phyloP scores from a whole-genome alignment of 2,888 invertebrate genomes.

The Cataglyphis rosenhaueri region DNA sequence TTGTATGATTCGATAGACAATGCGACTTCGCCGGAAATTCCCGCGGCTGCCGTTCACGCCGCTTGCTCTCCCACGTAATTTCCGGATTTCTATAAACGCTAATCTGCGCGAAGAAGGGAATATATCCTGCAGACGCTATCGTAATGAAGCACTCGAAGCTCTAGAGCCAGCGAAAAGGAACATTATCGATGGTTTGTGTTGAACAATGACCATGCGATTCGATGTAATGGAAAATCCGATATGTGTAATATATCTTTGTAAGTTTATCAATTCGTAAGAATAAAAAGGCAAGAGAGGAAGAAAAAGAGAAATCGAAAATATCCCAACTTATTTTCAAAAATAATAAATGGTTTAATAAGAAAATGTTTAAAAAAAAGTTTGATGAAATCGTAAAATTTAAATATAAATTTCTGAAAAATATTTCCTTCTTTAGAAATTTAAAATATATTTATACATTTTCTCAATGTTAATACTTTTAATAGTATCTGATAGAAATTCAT shows the following conservation, averaged over 20 bases:
- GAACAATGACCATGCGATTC: background rate
- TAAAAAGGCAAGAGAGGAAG: background rate
- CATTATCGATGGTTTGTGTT: background rate
- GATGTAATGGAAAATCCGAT: background rate
- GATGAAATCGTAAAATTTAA: background rate
- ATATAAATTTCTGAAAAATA: background rate
- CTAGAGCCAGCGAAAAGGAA: background rate
- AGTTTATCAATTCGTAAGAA: background rate
- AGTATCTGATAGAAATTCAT: background rate
- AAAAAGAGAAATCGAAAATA: background rate
- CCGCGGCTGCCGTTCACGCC: constrained; percentile 48
- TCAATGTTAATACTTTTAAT: background rate
- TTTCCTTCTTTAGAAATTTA: background rate
- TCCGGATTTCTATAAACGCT: constrained; percentile 26
- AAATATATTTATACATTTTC: background rate
- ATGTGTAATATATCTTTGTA: background rate
- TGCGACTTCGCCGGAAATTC: constrained; percentile 77
- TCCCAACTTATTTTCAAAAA: background rate
- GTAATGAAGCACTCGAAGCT: constrained; percentile 20
- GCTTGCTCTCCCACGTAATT: constrained; percentile 38
- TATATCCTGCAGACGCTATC: constrained; percentile 19
- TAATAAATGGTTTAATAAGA: background rate
- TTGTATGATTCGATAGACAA: constrained; percentile 75
- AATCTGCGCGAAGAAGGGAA: constrained; percentile 30
- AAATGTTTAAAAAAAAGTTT: background rate